These are phyloP conservation scores for Delia radicum DNA, from an alignment of 1,140 invertebrate genomes.

Conservation along the genomic window DNA sequence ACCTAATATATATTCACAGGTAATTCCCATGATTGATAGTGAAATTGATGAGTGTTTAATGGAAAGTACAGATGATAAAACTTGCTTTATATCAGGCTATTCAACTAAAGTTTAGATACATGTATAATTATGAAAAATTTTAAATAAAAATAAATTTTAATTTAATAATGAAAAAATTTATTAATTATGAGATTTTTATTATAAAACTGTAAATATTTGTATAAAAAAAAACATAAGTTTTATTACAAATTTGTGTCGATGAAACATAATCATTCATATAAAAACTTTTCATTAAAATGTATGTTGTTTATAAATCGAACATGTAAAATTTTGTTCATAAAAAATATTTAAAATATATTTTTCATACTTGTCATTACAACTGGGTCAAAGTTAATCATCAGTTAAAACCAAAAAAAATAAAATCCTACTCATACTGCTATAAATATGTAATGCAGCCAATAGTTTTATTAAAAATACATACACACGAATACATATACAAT, in stretches of 20 bases:
- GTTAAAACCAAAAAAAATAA: background rate
- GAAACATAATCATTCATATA: background rate
- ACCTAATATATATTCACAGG: conserved; percentile 65
- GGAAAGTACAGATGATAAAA: background rate
- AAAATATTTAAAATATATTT: background rate
- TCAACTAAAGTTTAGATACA: conserved; percentile 9
- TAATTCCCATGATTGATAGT: conserved; percentile 43
- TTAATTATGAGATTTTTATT: background rate
- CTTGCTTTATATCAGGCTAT: background rate
- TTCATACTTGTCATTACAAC: background rate
- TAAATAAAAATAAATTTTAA: background rate
- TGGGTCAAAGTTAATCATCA: background rate
- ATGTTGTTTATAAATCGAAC: too few species aligned
- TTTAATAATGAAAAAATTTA: background rate
- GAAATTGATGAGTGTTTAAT: background rate
- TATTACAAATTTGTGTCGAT: background rate
- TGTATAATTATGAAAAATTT: background rate
- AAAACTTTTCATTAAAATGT: too few species aligned
- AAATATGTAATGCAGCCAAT: too few species aligned
- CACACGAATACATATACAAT: background rate
- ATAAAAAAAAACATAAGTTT: too few species aligned
- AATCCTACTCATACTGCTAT: too few species aligned
- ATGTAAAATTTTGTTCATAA: background rate
- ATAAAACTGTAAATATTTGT: background rate
- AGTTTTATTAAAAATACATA: too few species aligned